A percentile compares a stretch with the other conserved stretches of the same genome.
Evolutionary conservation across 2,888 invertebrate genomes (phyloP).

Genomic region (Heteropelma amictum): DNA sequence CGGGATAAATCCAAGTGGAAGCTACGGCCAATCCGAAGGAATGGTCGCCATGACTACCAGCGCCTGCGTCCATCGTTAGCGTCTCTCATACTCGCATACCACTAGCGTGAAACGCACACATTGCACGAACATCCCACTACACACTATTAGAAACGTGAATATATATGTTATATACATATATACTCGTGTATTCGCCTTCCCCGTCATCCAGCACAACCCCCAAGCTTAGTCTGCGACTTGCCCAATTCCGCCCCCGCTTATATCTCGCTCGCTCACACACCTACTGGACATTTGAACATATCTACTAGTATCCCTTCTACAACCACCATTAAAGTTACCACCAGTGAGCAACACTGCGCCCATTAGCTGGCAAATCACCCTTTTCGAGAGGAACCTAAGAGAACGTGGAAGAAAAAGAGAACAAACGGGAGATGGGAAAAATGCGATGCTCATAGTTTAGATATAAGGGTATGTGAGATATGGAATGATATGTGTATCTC

Average conservation of each 20-base stretch:
- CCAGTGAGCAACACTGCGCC: slow-evolving; percentile 9
- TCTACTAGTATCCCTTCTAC: slow-evolving; percentile 7
- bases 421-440: slow-evolving; percentile 8
- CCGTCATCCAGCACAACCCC: slow-evolving; percentile 40
- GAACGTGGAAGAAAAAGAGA: slow-evolving; percentile 15
- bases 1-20: slow-evolving; percentile 73
- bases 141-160: no score
- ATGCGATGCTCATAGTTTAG: neutral
- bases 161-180: slow-evolving; percentile 14
- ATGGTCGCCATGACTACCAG: slow-evolving; percentile 76
- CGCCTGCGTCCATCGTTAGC: slow-evolving; percentile 72
- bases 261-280: slow-evolving; percentile 22
- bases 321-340: neutral
- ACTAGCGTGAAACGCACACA: neutral
- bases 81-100: slow-evolving; percentile 36
- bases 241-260: slow-evolving; percentile 51
- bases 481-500: slow-evolving; percentile 20
- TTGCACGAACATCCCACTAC: slow-evolving; percentile 13
- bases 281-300: neutral
- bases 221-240: slow-evolving; percentile 42
- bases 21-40: slow-evolving; percentile 77
- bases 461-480: slow-evolving; percentile 7
- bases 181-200: slow-evolving; percentile 27
- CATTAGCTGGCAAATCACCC: slow-evolving; percentile 25
- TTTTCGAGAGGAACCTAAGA: slow-evolving; percentile 5